phyloP scores from a whole-genome alignment of 2,797 vertebrate genomes.

The Pygocentrus nattereri region DNA sequence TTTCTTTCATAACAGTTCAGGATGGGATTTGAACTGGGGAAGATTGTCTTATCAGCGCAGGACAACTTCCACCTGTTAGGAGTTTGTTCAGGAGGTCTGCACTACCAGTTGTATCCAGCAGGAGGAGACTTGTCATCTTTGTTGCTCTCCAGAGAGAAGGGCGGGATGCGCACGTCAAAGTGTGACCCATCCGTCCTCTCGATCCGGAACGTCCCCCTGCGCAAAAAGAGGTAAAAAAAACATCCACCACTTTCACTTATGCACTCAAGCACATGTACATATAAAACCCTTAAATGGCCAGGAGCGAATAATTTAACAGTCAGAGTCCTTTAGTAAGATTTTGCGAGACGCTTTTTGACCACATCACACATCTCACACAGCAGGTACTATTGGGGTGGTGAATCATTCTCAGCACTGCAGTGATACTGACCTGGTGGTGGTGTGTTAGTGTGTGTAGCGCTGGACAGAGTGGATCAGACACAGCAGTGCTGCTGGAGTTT shows the following conservation, averaged over 20 bases:
- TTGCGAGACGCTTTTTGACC: too few relatives aligned
- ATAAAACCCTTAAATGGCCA: constrained; percentile 49
- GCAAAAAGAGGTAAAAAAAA: constrained; percentile 44
- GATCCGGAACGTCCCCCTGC: constrained; percentile 87
- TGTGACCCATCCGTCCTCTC: constrained; percentile 87
- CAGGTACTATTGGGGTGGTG: too few relatives aligned
- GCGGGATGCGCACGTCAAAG: constrained; percentile 87
- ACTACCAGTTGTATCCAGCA: constrained; percentile 51
- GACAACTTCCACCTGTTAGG: neutral
- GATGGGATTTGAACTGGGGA: neutral
- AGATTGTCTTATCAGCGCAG: too few relatives aligned
- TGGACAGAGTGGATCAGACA: too few relatives aligned
- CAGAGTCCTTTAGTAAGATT: too few relatives aligned
- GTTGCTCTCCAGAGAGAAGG: constrained; percentile 88
- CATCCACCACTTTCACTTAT: neutral
- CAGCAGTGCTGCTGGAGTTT: too few relatives aligned
- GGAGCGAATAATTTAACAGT: too few relatives aligned
- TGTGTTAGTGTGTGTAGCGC: too few relatives aligned
- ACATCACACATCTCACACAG: too few relatives aligned
- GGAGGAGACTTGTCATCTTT: constrained; percentile 50
- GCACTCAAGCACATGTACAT: neutral
- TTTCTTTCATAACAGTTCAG: neutral
- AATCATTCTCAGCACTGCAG: too few relatives aligned
- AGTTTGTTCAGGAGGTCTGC: neutral
- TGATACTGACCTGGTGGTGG: too few relatives aligned